These are phyloP conservation scores for Scaptomyza flava DNA, from an alignment of 2,888 invertebrate genomes.

Conservation along the genomic window DNA sequence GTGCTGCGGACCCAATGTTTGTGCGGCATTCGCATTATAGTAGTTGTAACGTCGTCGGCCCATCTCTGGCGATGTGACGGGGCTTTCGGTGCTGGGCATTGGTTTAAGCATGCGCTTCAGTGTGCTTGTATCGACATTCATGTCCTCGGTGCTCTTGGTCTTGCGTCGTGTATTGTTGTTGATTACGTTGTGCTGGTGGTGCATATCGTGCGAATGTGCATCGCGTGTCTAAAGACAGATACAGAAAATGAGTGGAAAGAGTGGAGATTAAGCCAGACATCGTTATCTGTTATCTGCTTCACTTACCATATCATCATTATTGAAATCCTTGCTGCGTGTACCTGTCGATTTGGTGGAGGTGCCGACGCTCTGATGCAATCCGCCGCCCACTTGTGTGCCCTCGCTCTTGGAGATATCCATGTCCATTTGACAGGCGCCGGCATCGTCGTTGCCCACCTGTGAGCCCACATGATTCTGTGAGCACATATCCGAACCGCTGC, in stretches of 20 bases:
- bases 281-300: constrained; percentile 1
- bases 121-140: constrained; percentile 89
- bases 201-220: constrained; percentile 88
- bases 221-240: constrained; percentile 86
- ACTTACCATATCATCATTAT: constrained; percentile 87
- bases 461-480: constrained; percentile 90
- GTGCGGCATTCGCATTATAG: constrained; percentile 85
- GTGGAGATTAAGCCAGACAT: constrained; percentile 17
- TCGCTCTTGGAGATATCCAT: constrained; percentile 90
- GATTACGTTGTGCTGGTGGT: constrained; percentile 89
- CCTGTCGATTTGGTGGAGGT: constrained; percentile 88
- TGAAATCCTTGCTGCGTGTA: constrained; percentile 87
- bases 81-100: constrained; percentile 95
- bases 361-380: constrained; percentile 86
- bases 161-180: constrained; percentile 92
- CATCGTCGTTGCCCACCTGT: constrained; percentile 85
- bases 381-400: constrained; percentile 92
- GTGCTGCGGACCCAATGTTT: constrained; percentile 86
- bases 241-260: constrained; percentile 1
- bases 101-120: constrained; percentile 97
- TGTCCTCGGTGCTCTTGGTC: constrained; percentile 96
- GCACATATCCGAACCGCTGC: constrained; percentile 86
- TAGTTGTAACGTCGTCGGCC: constrained; percentile 91
- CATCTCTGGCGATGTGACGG: constrained; percentile 96
- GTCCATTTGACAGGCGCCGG: constrained; percentile 85